Percentiles rank a stretch among this genome's conserved stretches.
These are phyloP conservation scores for Aphelenchoides avenae DNA, from an alignment of 1,140 invertebrate species.

Conservation along the genomic window DNA sequence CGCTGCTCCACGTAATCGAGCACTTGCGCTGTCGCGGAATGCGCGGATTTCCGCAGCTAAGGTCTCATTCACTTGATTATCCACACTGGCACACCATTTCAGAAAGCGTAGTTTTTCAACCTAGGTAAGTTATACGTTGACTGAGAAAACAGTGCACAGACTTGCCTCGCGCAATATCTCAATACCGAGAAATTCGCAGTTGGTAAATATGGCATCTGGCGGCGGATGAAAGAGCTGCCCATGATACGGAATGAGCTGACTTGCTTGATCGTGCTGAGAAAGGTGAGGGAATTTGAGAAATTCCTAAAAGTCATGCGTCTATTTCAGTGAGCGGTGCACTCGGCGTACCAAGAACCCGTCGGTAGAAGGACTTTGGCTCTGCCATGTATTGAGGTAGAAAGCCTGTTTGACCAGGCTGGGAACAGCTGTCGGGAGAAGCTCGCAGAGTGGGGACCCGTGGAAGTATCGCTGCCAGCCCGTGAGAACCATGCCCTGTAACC, in stretches of 20 bases:
- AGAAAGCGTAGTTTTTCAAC: slow-evolving; percentile 25
- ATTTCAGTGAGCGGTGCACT: background rate
- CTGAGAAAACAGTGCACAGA: slow-evolving; percentile 4
- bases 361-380: background rate
- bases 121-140: slow-evolving; percentile 3
- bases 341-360: background rate
- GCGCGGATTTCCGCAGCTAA: slow-evolving; percentile 7
- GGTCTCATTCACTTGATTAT: slow-evolving; percentile 12
- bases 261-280: background rate
- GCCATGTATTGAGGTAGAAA: slow-evolving; percentile 17
- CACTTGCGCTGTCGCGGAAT: too few relatives aligned
- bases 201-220: slow-evolving; percentile 10
- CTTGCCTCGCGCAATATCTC: slow-evolving; percentile 20
- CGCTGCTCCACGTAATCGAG: too few relatives aligned
- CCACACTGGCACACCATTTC: slow-evolving; percentile 6
- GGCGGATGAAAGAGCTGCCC: slow-evolving; percentile 15
- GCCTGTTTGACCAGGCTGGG: slow-evolving; percentile 67
- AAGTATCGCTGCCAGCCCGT: slow-evolving; percentile 67
- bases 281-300: slow-evolving; percentile 1
- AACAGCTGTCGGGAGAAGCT: slow-evolving; percentile 73
- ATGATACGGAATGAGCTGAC: slow-evolving; percentile 8
- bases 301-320: slow-evolving; percentile 11
- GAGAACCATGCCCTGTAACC: slow-evolving; percentile 29
- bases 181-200: slow-evolving; percentile 22
- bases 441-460: slow-evolving; percentile 84